Base-by-base conservation (phyloP, 1,140 invertebrate species). In the Copidosoma floridanum region DNA sequence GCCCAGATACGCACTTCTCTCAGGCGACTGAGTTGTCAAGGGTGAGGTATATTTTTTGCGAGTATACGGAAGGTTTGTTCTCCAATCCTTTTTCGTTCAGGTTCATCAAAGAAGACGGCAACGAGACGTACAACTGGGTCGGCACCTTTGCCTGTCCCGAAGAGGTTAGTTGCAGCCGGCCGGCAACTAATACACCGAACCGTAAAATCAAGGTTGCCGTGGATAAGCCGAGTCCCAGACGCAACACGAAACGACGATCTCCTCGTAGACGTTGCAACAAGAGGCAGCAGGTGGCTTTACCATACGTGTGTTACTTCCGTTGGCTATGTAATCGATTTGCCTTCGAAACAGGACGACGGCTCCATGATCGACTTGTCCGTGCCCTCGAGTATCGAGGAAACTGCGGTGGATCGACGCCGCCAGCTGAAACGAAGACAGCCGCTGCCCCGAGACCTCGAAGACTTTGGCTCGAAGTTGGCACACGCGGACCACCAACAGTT, bases 1-100 rank as follows among this genome's bases (percentile, higher is more conserved):
- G 63, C 72, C 23, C 72, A 74, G 51, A 70, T 74, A 50, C 70
- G 65, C 51, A 73, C 70, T 16, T 56, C 54, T 12, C 54, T 74
- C 44, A 68, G 63, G 61, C 64, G 65, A 58, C 47, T 64, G 47
- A 67, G 65, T 56, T 59, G 57, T 40, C 70, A 74, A 65, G 71
- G 72, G 72, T 74, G 60, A 68, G 68, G 61, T n/a, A 6, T 41
- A 41, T 41, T 10, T 6, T 41, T 41, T 41, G 12, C 40, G 6
- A 46, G 20, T 8, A 10, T 3, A 11, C 43, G 43, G 20, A 20
- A 18, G 3, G 10, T n/a, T 24, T 14, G 12, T 14, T 48, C 24
- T 57, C 47, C 14, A 14, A 35, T 48, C 54, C n/a, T 29, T 35
- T 51, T 20, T 14, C 12, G 5, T 11, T 12, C 27, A 54, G 52